Evolutionary conservation across 1,140 invertebrate species (phyloP), one percentile per base, ranked within the genome.

Genomic region (Sinella curviseta): DNA sequence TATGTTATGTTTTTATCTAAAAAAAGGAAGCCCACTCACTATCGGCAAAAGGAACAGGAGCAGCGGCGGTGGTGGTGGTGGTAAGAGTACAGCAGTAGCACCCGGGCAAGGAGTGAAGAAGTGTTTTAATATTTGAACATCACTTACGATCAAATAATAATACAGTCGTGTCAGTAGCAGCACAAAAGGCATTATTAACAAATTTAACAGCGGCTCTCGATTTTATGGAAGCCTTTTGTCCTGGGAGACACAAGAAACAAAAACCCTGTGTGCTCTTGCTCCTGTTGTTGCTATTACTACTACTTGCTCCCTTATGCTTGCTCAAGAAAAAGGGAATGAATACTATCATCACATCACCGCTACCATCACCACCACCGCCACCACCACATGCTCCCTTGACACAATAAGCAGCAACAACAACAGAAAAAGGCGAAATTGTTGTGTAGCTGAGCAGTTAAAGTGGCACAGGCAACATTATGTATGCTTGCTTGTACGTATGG

Each of bases 201-300:
- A 70, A 70, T 70, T 70, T 70, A 70, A 70, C 65, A 70, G n/a
- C 65, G 31, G 65, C 65, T 70, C n/a, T n/a, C 55, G 55, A 60
- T 60, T 70, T 70, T 70, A 33, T 70, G 31, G 31, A 70, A 30
- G 31, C 12, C 30, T 33, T 8, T 33, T 2, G 28, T 70, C 30
- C 31, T 8, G 31, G 26, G 31, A 26, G 24, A 60, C 24, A 48
- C 39, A n/a, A n/a, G n/a, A n/a, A n/a, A n/a, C n/a, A n/a, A n/a
- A n/a, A n/a, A n/a, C n/a, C n/a, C n/a, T n/a, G n/a, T n/a, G n/a
- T n/a, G n/a, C n/a, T n/a, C n/a, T n/a, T n/a, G n/a, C n/a, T n/a
- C n/a, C n/a, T n/a, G n/a, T n/a, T n/a, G n/a, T n/a, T n/a, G n/a
- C n/a, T n/a, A n/a, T n/a, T n/a, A n/a, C n/a, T n/a, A n/a, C n/a